Evolutionary conservation across 1,140 invertebrate genomes (phyloP).

Genomic region (Lepidurus packardi): DNA sequence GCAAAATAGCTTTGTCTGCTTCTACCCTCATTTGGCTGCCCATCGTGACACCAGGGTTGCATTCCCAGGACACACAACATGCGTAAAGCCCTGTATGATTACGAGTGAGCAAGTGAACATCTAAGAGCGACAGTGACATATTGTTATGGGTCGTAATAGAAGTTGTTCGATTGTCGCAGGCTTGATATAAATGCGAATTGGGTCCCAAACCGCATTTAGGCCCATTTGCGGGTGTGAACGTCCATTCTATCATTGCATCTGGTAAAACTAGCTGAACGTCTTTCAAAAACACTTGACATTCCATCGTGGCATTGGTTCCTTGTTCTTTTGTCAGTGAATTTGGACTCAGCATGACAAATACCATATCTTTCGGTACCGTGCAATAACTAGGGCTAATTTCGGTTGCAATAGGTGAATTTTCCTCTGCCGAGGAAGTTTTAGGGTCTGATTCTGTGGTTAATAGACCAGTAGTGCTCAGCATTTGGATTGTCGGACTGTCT

Average conservation of each 20-base stretch:
- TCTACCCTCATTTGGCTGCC: not conserved
- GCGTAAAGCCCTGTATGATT: not conserved
- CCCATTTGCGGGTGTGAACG: not conserved
- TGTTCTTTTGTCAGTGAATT: not conserved
- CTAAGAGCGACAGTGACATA: not conserved
- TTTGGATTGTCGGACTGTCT: too few relatives aligned
- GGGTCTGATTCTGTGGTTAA: not conserved
- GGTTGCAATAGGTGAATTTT: not conserved
- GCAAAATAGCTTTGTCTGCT: not conserved
- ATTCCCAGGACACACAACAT: not conserved
- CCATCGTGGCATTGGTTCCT: not conserved
- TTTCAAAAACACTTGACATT: not conserved
- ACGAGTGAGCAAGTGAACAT: not conserved
- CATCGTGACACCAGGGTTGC: not conserved
- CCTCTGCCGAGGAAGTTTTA: not conserved
- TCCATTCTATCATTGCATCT: not conserved
- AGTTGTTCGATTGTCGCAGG: not conserved
- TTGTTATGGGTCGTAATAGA: not conserved
- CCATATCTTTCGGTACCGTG: not conserved
- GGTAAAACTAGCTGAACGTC: not conserved
- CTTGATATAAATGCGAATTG: not conserved
- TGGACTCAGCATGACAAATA: not conserved
- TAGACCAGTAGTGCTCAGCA: not conserved
- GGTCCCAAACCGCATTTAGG: not conserved
- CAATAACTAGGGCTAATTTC: not conserved